A percentile compares a stretch with the other conserved stretches of the same genome.
Conservation (phyloP, 2,888 invertebrate genomes). For the Tenthredo distinguenda region DNA sequence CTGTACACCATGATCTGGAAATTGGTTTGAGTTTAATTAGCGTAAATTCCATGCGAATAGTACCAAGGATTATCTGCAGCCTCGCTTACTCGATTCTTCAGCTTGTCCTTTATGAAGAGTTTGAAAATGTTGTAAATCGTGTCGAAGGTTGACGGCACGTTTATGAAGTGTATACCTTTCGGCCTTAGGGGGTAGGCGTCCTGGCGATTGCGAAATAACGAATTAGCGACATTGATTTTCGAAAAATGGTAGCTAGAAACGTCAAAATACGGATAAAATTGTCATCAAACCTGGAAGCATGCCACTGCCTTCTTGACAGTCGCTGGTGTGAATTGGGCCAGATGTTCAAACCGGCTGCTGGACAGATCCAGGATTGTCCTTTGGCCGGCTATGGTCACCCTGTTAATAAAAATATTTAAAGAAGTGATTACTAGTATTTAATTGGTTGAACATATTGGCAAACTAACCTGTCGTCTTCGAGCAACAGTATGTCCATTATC, state of each 20-base stretch:
- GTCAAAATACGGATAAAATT: not conserved
- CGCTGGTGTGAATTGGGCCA: slow-evolving; percentile 81
- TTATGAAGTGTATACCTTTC: slow-evolving; percentile 82
- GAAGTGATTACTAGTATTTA: not conserved
- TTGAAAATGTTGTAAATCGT: slow-evolving; percentile 81
- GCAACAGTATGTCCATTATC: slow-evolving; percentile 81
- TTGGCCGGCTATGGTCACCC: slow-evolving; percentile 68
- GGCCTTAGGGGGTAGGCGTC: slow-evolving; percentile 83
- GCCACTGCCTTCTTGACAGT: slow-evolving; percentile 81
- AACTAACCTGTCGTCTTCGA: slow-evolving; percentile 83
- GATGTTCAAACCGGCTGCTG: slow-evolving; percentile 79
- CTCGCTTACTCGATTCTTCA: slow-evolving; percentile 81
- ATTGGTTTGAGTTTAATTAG: slow-evolving; percentile 6
- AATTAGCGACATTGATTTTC: slow-evolving; percentile 53
- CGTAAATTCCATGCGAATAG: not conserved
- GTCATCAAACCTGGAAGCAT: slow-evolving; percentile 66
- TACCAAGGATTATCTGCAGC: not conserved
- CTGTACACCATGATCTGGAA: slow-evolving; percentile 80
- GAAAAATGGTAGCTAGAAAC: not conserved
- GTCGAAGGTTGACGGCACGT: slow-evolving; percentile 82
- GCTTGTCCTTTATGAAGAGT: slow-evolving; percentile 82
- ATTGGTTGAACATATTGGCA: slow-evolving; percentile 77
- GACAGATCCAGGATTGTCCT: slow-evolving; percentile 81
- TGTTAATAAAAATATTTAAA: not conserved
- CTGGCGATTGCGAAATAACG: slow-evolving; percentile 74